These are phyloP conservation scores for Hylia prasina DNA, from an alignment of 2,113 vertebrate genomes.

Conservation along the genomic window DNA sequence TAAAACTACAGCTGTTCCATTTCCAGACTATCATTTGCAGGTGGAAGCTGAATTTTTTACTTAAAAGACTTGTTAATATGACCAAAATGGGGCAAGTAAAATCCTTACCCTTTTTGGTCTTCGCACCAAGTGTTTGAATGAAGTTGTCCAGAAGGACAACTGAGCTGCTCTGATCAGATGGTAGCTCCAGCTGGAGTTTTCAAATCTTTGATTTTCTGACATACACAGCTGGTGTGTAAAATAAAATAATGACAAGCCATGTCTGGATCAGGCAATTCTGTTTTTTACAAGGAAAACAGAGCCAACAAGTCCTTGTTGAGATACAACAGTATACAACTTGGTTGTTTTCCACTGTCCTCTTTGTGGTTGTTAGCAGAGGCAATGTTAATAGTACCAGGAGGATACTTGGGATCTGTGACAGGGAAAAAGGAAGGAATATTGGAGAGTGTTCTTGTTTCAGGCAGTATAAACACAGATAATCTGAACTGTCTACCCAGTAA, in stretches of 20 bases:
- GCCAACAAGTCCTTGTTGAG: not conserved
- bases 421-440: not conserved
- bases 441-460: not conserved
- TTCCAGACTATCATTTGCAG: not conserved
- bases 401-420: not conserved
- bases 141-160: not conserved
- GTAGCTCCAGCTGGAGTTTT: not conserved
- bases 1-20: not conserved
- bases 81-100: not conserved
- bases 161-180: not conserved
- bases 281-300: not conserved
- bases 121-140: rapidly evolving
- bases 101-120: not conserved
- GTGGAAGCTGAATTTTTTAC: not conserved
- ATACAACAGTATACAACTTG: not conserved
- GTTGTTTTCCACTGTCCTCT: not conserved
- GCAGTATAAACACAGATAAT: not conserved
- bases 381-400: not conserved
- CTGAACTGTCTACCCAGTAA: not conserved
- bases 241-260: not conserved
- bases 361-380: not conserved
- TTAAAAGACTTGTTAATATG: not conserved
- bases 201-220: not conserved
- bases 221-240: not conserved
- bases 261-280: not conserved